A percentile compares a stretch with the other conserved stretches of the same genome.
Conservation (phyloP, 2,113 vertebrate genomes). For the Malurus melanocephalus region DNA sequence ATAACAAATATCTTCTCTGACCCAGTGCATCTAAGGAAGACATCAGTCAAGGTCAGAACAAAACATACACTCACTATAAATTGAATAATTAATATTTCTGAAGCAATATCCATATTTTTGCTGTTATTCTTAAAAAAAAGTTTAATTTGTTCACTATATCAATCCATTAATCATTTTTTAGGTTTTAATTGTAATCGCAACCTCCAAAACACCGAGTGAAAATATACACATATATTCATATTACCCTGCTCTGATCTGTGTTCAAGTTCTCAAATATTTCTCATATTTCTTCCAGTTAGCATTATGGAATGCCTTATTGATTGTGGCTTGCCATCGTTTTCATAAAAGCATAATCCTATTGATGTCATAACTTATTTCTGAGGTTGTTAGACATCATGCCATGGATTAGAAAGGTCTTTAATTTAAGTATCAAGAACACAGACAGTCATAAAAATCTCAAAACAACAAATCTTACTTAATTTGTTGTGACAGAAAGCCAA, state of each 20-base stretch:
- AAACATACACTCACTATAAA: not conserved
- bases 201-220: not conserved
- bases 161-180: not conserved
- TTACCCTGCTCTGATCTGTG: not conserved
- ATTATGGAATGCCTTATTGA: slow-evolving; percentile 3
- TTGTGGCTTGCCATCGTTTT: not conserved
- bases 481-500: slow-evolving; percentile 35
- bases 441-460: slow-evolving; percentile 14
- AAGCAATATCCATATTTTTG: not conserved
- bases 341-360: slow-evolving; percentile 23
- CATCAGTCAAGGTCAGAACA: not conserved
- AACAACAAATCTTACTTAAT: slow-evolving; percentile 41
- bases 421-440: slow-evolving; percentile 5
- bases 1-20: not conserved
- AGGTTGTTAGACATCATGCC: not conserved
- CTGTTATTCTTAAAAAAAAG: not conserved
- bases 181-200: not conserved
- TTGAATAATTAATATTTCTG: not conserved
- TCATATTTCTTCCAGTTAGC: not conserved
- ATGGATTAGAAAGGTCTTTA: not conserved
- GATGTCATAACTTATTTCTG: slow-evolving; percentile 34
- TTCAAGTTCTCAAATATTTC: not conserved
- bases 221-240: not conserved
- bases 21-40: not conserved
- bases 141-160: not conserved